These are phyloP conservation scores for Pseudoips prasinana DNA, from an alignment of 2,888 invertebrate genomes.

Conservation along the genomic window DNA sequence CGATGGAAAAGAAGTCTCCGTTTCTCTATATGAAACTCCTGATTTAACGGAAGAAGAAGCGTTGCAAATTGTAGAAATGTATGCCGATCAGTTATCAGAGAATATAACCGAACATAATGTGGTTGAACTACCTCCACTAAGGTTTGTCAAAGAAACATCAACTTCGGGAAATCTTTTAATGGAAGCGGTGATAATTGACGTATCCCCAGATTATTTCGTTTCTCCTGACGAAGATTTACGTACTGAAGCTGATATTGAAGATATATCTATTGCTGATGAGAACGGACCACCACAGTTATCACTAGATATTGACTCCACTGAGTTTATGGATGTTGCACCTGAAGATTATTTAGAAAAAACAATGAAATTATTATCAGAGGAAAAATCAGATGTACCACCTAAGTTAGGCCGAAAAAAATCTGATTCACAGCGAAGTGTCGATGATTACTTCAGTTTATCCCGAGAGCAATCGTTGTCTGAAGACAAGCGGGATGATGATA, in stretches of 20 bases:
- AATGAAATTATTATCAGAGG: constrained; percentile 72
- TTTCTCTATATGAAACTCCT: constrained; percentile 95
- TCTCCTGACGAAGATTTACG: constrained; percentile 90
- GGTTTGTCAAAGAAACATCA: constrained; percentile 94
- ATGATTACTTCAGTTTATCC: constrained; percentile 85
- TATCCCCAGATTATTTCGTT: constrained; percentile 91
- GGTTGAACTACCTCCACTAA: constrained; percentile 91
- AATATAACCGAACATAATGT: constrained; percentile 92
- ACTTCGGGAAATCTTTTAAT: constrained; percentile 93
- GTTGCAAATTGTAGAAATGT: constrained; percentile 95
- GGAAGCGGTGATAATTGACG: constrained; percentile 96
- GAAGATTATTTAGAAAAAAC: constrained; percentile 82
- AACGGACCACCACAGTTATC: constrained; percentile 69
- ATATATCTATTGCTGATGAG: constrained; percentile 91
- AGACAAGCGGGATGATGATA: constrained; percentile 82
- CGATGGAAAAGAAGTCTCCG: constrained; percentile 95
- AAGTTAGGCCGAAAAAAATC: constrained; percentile 85
- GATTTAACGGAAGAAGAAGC: constrained; percentile 96
- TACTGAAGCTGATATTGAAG: constrained; percentile 93
- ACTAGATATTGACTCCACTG: constrained; percentile 57
- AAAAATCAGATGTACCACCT: constrained; percentile 77
- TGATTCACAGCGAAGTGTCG: constrained; percentile 82
- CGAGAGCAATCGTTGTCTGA: constrained; percentile 83
- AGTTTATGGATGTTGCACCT: constrained; percentile 73
- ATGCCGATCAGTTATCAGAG: constrained; percentile 95